Evolutionary conservation across 1,140 invertebrate genomes (phyloP).

Genomic region (Notospermus geniculatus): DNA sequence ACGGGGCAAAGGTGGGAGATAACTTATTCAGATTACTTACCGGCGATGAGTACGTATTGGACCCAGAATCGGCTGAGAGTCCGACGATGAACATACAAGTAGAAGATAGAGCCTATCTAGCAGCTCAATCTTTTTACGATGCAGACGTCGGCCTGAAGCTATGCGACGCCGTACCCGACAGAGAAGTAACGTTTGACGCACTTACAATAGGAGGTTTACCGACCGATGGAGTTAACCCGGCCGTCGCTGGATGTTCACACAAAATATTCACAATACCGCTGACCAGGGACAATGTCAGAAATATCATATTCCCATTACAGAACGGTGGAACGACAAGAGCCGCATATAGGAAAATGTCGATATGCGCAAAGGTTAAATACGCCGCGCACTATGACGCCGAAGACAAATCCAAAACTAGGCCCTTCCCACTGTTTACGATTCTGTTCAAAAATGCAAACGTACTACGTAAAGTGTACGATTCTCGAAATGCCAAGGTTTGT

Average conservation of each 20-base stretch:
- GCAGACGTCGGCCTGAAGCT: not conserved
- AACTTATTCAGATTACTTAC: conserved; percentile 7
- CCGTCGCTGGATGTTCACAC: not conserved
- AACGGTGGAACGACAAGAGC: not conserved
- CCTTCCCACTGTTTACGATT: conserved; percentile 5
- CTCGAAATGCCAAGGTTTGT: conserved; percentile 3
- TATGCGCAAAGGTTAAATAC: conserved; percentile 7
- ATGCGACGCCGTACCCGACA: conserved; percentile 1
- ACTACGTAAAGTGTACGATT: not conserved
- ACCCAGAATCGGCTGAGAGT: not conserved
- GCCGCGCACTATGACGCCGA: conserved; percentile 1
- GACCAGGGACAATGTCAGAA: not conserved
- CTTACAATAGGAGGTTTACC: not conserved
- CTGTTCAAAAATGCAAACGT: conserved; percentile 7
- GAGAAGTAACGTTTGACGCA: not conserved
- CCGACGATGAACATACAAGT: not conserved
- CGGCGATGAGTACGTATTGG: conserved; percentile 2
- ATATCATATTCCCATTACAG: not conserved
- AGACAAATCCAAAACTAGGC: conserved; percentile 2
- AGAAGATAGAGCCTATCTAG: not conserved
- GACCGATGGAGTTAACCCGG: not conserved
- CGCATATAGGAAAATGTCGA: conserved; percentile 10
- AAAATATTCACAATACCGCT: not conserved
- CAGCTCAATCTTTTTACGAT: conserved; percentile 5
- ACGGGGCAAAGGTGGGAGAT: not conserved